Evolutionary conservation across 2,797 vertebrate species (phyloP).

Genomic region (Eupleurogrammus muticus): DNA sequence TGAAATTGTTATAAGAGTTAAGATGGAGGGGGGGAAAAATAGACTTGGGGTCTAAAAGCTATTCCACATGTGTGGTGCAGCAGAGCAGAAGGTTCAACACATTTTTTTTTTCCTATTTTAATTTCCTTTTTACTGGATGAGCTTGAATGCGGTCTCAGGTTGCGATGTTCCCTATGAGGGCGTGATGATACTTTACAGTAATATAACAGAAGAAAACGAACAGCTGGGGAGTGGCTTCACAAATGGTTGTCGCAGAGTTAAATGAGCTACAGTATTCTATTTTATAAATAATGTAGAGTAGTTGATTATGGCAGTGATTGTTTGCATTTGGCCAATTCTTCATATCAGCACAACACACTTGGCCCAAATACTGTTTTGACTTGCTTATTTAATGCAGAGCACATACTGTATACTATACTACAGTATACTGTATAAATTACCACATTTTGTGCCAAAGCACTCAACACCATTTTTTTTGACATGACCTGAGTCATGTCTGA

Average conservation of each 20-base stretch:
- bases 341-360: conserved; percentile 35
- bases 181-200: conserved; percentile 26
- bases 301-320: conserved; percentile 6
- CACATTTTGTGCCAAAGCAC: conserved; percentile 66
- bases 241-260: conserved; percentile 23
- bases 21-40: no score
- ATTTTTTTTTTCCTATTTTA: conserved; percentile 23
- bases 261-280: conserved; percentile 11
- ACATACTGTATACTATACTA: conserved; percentile 39
- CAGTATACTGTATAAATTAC: no score
- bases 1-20: no score
- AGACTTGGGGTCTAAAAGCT: no score
- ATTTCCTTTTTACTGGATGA: conserved; percentile 35
- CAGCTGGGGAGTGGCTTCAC: conserved; percentile 29
- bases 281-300: conserved; percentile 25
- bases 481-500: conserved; percentile 16
- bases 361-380: conserved; percentile 29
- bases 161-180: conserved; percentile 7
- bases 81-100: not conserved
- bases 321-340: conserved; percentile 25
- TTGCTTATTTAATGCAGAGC: conserved; percentile 24
- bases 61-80: no score
- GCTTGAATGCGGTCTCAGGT: conserved; percentile 39
- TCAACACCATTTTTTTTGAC: conserved; percentile 22
- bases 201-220: conserved; percentile 1